Conservation (phyloP, 1,140 invertebrate species). For the Trichonephila clavipes region DNA sequence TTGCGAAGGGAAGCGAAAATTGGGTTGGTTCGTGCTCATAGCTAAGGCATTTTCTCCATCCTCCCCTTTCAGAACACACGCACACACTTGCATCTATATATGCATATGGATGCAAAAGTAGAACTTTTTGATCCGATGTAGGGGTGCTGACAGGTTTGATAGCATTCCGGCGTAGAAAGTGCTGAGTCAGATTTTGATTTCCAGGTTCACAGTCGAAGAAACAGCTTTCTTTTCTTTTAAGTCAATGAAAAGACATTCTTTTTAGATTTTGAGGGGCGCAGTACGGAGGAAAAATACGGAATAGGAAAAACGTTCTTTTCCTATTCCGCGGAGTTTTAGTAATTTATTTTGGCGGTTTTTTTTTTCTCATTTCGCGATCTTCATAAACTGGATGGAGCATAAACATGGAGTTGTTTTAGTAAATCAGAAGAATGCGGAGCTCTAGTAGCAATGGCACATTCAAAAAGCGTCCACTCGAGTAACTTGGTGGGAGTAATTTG, state of each 20-base stretch:
- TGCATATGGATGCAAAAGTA: conserved; percentile 58
- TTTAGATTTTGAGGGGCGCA: background rate
- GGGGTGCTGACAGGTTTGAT: conserved; percentile 59
- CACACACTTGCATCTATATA: conserved; percentile 26
- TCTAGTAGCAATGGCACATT: background rate
- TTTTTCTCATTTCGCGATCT: conserved; percentile 1
- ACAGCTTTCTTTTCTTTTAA: conserved; percentile 66
- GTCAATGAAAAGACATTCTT: conserved; percentile 59
- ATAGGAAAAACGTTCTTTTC: conserved; percentile 33
- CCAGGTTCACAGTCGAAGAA: conserved; percentile 51
- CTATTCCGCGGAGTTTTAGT: background rate
- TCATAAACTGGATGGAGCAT: conserved; percentile 30
- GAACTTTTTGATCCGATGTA: conserved; percentile 46
- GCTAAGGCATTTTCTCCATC: background rate
- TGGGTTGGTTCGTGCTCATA: conserved; percentile 54
- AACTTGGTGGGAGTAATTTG: conserved; percentile 4
- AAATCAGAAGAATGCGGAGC: background rate
- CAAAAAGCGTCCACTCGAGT: conserved; percentile 11
- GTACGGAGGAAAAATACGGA: background rate
- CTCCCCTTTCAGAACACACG: background rate
- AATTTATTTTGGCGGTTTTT: conserved; percentile 64
- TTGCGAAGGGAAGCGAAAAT: conserved; percentile 59
- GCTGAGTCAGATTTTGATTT: conserved; percentile 65
- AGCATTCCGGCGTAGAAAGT: conserved; percentile 52
- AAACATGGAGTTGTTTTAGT: background rate